These are phyloP conservation scores for Brachynemurus nebulosus DNA, from an alignment of 2,888 invertebrate species.

Conservation along the genomic window DNA sequence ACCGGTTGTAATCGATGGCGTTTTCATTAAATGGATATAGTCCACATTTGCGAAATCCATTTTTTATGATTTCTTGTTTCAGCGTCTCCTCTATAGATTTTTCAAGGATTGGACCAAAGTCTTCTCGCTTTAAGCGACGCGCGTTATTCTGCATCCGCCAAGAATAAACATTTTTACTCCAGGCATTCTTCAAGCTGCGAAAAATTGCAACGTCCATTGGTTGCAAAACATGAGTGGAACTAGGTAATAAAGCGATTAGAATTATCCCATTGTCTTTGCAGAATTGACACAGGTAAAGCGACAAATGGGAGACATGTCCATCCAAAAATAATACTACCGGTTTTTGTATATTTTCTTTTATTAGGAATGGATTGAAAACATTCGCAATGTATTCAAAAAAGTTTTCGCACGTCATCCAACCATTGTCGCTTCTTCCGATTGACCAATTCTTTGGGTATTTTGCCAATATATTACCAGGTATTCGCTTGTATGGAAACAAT, in stretches of 20 bases:
- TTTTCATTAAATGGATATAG: too few relatives aligned
- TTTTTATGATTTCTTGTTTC: not conserved
- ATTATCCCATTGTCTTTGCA: not conserved
- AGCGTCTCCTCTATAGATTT: not conserved
- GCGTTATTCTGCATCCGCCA: not conserved
- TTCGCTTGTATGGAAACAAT: not conserved
- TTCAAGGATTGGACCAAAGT: not conserved
- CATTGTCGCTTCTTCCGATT: not conserved
- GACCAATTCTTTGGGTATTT: not conserved
- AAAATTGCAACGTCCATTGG: not conserved
- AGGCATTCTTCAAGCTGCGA: not conserved
- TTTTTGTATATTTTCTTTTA: not conserved
- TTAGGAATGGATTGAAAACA: not conserved
- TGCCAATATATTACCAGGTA: not conserved
- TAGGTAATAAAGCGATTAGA: not conserved
- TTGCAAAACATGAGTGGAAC: not conserved
- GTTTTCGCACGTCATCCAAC: not conserved
- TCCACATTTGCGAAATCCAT: not conserved
- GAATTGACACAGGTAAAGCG: not conserved
- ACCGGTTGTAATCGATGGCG: too few relatives aligned
- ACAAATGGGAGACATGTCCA: not conserved
- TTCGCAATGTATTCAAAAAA: not conserved
- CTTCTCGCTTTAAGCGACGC: not conserved
- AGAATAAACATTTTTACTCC: not conserved
- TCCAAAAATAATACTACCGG: slow-evolving; percentile 3